phyloP scores from a whole-genome alignment of 2,888 invertebrate genomes.

The Limnephilus auricula region DNA sequence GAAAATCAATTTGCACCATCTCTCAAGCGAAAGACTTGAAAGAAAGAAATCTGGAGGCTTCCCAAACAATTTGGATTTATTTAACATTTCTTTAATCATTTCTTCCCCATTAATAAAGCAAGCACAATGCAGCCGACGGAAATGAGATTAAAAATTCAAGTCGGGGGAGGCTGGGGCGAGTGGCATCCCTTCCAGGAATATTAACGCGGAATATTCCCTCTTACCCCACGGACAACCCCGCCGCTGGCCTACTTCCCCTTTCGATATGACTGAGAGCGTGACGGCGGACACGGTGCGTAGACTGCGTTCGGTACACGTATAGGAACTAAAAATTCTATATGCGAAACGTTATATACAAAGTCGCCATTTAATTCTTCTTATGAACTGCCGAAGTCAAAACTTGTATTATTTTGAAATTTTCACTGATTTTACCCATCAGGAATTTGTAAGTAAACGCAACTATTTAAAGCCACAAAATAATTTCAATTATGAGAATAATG shows the following conservation, averaged over 20 bases:
- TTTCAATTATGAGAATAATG: too few species aligned
- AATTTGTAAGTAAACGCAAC: too few species aligned
- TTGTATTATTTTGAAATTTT: too few species aligned
- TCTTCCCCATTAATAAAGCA: conserved; percentile 22
- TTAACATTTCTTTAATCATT: conserved; percentile 12
- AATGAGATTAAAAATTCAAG: conserved; percentile 34
- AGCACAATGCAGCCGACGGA: conserved; percentile 6
- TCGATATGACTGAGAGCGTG: conserved; percentile 30
- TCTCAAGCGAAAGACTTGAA: not conserved
- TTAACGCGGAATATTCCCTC: conserved; percentile 28
- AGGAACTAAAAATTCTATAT: not conserved
- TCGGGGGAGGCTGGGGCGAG: not conserved
- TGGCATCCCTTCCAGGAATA: conserved; percentile 38
- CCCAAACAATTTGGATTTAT: not conserved
- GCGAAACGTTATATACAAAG: too few species aligned
- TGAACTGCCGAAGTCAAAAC: too few species aligned
- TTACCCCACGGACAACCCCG: not conserved
- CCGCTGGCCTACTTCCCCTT: conserved; percentile 5
- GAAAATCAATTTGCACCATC: not conserved
- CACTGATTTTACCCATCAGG: too few species aligned
- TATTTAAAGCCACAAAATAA: too few species aligned
- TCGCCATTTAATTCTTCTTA: too few species aligned
- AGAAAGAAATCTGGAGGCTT: not conserved
- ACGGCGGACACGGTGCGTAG: not conserved
- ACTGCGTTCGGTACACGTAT: not conserved